phyloP scores from a whole-genome alignment of 2,888 invertebrate genomes.

The Sialis lutaria region DNA sequence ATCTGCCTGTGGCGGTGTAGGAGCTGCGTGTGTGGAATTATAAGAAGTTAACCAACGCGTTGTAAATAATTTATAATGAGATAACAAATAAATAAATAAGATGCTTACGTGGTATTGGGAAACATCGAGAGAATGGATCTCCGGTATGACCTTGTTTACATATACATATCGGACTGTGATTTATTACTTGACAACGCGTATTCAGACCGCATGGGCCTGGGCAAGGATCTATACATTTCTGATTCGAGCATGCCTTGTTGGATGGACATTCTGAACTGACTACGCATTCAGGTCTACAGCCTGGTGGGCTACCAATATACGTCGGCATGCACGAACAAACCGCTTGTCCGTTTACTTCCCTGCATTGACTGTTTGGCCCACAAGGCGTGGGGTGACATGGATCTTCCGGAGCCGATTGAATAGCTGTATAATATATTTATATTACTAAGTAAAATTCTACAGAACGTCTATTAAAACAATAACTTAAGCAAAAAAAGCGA shows the following conservation, averaged over 20 bases:
- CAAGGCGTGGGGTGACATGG: conserved; percentile 67
- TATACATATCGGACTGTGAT: conserved; percentile 50
- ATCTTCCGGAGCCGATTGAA: conserved; percentile 22
- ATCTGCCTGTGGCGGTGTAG: conserved; percentile 4
- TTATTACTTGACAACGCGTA: conserved; percentile 51
- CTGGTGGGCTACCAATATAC: conserved; percentile 45
- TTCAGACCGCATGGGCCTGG: conserved; percentile 52
- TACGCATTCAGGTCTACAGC: conserved; percentile 53
- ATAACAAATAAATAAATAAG: no score
- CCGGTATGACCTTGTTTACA: conserved; percentile 39
- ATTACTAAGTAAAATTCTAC: no score
- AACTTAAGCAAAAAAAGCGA: no score
- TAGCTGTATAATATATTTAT: conserved; percentile 12
- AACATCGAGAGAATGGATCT: conserved; percentile 41
- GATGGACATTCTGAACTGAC: conserved; percentile 49
- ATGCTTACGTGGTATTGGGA: conserved; percentile 19
- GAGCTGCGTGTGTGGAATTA: background rate
- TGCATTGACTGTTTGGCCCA: conserved; percentile 61
- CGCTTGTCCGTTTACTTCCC: conserved; percentile 45
- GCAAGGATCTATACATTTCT: conserved; percentile 55
- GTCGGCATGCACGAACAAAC: conserved; percentile 49
- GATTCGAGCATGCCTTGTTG: conserved; percentile 43
- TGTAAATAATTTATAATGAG: no score
- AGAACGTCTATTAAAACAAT: no score
- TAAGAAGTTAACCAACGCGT: no score